Base-by-base conservation (phyloP, 2,113 vertebrate genomes). In the Capreolus pygargus region DNA sequence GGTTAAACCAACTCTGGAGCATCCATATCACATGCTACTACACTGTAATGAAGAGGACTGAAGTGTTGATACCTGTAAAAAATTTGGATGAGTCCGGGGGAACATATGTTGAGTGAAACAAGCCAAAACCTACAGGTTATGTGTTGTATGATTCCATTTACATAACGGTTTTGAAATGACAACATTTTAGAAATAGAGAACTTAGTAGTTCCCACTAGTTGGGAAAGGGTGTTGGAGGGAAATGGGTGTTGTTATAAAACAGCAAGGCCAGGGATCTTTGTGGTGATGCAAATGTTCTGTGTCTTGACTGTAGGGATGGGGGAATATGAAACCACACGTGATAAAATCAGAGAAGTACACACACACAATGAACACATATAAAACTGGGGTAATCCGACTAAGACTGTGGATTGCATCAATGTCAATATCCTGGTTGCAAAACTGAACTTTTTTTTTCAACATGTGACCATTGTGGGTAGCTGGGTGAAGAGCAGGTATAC, bases 141-240 rank as follows among this genome's bases (percentile, higher is more conserved):
- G 6, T 10, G 36, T 60, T n/a, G 60, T 52, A 50, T 79, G 16
- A 60, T 57, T 79, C 21, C 12, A 67, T 47, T 64, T 45, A 74
- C 30, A 47, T 52, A 30, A 84, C 0, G 7, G 33, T 43, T 94
- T 83, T 88, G 27, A 84, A 76, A 95, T 54, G 30, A 45, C 14
- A 55, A 55, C 23, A 61, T 54, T 70, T 70, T 82, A 86, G 90
- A 93, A 58, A 70, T 85, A 27, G 50, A 86, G 74, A 81, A 82
- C 21, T 74, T 30, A 19, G 27, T 43, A 6, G 60, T 70, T 60
- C 30, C 28, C 13, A 14, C 82, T 57, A 36, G 11, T 74, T 84
- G 52, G 28, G 39, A n/a, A 61, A 86, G 82, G 7, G 2, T 19
- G 4, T 39, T 4, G 7, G 57, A 43, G 43, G 25, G 5, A 36